A percentile compares a stretch with the other conserved stretches of the same genome.
phyloP scores from a whole-genome alignment of 2,888 invertebrate genomes.

The Amphipyra tragopoginis region DNA sequence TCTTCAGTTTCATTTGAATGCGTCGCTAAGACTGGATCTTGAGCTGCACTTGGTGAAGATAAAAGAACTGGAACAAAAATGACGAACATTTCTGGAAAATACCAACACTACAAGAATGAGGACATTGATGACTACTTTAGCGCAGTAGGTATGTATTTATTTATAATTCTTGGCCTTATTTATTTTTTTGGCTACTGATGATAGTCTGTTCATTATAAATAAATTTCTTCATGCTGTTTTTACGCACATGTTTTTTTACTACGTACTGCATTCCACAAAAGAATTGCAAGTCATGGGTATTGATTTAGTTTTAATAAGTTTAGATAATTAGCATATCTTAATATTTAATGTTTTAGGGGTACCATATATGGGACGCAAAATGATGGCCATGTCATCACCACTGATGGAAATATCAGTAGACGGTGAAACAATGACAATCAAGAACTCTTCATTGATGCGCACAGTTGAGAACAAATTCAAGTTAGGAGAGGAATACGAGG shows the following conservation, averaged over 20 bases:
- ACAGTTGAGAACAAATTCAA: slow-evolving; percentile 89
- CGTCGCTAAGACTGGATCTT: slow-evolving; percentile 19
- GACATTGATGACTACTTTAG: slow-evolving; percentile 91
- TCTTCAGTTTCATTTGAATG: slow-evolving; percentile 9
- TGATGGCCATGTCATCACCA: slow-evolving; percentile 91
- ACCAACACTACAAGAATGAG: slow-evolving; percentile 91
- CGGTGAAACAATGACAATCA: slow-evolving; percentile 90
- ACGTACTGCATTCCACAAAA: too few species aligned
- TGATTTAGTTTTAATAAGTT: too few species aligned
- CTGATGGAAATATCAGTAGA: slow-evolving; percentile 89
- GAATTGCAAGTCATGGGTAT: too few species aligned
- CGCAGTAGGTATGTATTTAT: slow-evolving; percentile 86
- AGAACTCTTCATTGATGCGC: slow-evolving; percentile 88
- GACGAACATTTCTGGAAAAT: slow-evolving; percentile 90
- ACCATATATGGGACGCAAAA: slow-evolving; percentile 91
- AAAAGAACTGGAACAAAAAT: slow-evolving; percentile 67
- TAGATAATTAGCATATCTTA: too few species aligned
- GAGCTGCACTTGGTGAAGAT: neutral
- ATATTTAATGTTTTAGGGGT: slow-evolving; percentile 83
- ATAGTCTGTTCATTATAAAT: neutral
- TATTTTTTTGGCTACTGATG: neutral
- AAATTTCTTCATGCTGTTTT: neutral
- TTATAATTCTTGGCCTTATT: neutral
- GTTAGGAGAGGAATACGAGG: slow-evolving; percentile 91
- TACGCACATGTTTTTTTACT: neutral